phyloP scores from a whole-genome alignment of 2,888 invertebrate species.

The Melipona beecheii region DNA sequence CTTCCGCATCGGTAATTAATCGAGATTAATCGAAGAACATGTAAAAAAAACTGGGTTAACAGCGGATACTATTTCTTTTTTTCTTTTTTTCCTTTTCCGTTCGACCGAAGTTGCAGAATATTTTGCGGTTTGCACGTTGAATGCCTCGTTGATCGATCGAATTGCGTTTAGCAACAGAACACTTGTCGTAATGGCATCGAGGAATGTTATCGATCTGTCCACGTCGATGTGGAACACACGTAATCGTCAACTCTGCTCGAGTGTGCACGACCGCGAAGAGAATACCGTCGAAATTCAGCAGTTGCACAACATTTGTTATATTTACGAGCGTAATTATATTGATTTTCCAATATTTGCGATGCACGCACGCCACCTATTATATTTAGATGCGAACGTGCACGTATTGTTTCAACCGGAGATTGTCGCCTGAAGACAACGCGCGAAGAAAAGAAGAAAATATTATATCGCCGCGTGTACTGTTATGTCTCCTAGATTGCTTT shows the following conservation, averaged over 20 bases:
- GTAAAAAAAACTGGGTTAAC: conserved; percentile 5
- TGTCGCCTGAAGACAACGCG: no score
- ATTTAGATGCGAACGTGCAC: background rate
- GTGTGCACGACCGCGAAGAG: background rate
- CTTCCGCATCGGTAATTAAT: background rate
- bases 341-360: background rate
- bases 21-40: background rate
- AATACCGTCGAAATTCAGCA: conserved; percentile 1
- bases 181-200: conserved; percentile 14
- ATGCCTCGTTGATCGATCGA: conserved; percentile 8
- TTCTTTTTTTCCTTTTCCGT: background rate
- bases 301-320: conserved; percentile 13
- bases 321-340: background rate
- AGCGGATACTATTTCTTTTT: background rate
- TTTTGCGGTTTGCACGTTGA: background rate
- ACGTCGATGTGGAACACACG: background rate
- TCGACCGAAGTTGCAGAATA: background rate
- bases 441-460: background rate
- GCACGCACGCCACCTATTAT: background rate
- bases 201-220: conserved; percentile 29
- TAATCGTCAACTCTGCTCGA: background rate
- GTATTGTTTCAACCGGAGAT: background rate
- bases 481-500: background rate
- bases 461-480: no score
- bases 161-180: conserved; percentile 14